A percentile compares a stretch with the other conserved stretches of the same genome.
phyloP scores from a whole-genome alignment of 1,140 invertebrate genomes.

The Olivierus martensii region DNA sequence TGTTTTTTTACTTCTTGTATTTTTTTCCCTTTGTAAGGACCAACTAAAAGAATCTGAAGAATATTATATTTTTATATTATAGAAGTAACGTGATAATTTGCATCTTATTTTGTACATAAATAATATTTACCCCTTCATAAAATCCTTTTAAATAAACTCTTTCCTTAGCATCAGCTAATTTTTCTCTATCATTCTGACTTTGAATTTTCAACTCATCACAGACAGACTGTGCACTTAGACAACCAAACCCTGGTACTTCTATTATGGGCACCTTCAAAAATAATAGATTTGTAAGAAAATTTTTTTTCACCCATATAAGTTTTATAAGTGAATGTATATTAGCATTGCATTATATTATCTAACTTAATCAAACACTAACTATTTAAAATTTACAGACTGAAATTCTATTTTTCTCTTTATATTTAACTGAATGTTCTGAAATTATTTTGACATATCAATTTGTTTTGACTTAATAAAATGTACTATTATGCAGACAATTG shows the following conservation, averaged over 20 bases:
- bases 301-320: too few relatives aligned
- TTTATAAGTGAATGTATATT: too few relatives aligned
- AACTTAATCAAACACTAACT: too few relatives aligned
- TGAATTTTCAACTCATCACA: conserved; percentile 89
- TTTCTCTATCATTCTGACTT: conserved; percentile 93
- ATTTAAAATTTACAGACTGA: too few relatives aligned
- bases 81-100: too few relatives aligned
- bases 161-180: conserved; percentile 88
- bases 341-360: too few relatives aligned
- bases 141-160: conserved; percentile 92
- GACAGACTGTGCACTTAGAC: conserved; percentile 62
- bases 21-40: conserved; percentile 75
- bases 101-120: neutral
- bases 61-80: neutral
- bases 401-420: too few relatives aligned
- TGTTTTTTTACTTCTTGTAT: conserved; percentile 90
- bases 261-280: conserved; percentile 68
- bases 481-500: too few relatives aligned
- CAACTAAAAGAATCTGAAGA: conserved; percentile 58
- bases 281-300: too few relatives aligned
- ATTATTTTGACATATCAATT: too few relatives aligned
- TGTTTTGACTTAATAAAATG: too few relatives aligned
- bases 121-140: conserved; percentile 55
- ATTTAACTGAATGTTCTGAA: too few relatives aligned
- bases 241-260: conserved; percentile 78